Percentiles rank a stretch among this genome's conserved stretches.
Conservation (phyloP, 1,140 invertebrate species). For the Diachasmimorpha longicaudata region DNA sequence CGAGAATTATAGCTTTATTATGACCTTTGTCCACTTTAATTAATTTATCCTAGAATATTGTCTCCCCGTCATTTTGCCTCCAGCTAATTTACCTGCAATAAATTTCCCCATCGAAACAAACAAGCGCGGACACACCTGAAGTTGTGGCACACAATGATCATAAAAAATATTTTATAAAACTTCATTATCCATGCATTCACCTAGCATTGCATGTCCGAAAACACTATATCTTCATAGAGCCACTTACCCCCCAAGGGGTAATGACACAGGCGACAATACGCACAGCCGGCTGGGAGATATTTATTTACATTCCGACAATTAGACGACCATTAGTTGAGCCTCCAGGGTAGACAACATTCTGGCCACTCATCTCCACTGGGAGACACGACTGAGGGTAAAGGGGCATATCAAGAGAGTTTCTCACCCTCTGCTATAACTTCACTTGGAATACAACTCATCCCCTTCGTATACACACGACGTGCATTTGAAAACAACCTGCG, state of each 20-base stretch:
- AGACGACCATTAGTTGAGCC: conserved; percentile 55
- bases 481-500: conserved; percentile 35
- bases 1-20: too few species aligned
- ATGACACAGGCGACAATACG: conserved; percentile 2
- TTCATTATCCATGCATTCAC: conserved; percentile 39
- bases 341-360: conserved; percentile 37
- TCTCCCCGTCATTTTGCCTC: too few species aligned
- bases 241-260: conserved; percentile 36
- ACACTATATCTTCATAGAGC: conserved; percentile 59
- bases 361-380: conserved; percentile 28
- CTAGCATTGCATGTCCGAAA: conserved; percentile 56
- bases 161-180: neutral
- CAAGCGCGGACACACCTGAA: neutral
- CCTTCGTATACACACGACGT: conserved; percentile 31
- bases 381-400: neutral
- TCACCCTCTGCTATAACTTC: conserved; percentile 9
- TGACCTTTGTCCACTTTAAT: too few species aligned
- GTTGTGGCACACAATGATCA: too few species aligned
- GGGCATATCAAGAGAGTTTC: conserved; percentile 12
- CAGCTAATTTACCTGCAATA: too few species aligned
- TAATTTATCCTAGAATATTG: too few species aligned
- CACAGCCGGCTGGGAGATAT: conserved; percentile 53
- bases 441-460: conserved; percentile 24
- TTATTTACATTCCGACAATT: conserved; percentile 63
- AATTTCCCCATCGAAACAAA: too few species aligned